A percentile compares a stretch with the other conserved stretches of the same genome.
Conservation (phyloP, 2,113 vertebrate genomes). For the Carassius auratus region DNA sequence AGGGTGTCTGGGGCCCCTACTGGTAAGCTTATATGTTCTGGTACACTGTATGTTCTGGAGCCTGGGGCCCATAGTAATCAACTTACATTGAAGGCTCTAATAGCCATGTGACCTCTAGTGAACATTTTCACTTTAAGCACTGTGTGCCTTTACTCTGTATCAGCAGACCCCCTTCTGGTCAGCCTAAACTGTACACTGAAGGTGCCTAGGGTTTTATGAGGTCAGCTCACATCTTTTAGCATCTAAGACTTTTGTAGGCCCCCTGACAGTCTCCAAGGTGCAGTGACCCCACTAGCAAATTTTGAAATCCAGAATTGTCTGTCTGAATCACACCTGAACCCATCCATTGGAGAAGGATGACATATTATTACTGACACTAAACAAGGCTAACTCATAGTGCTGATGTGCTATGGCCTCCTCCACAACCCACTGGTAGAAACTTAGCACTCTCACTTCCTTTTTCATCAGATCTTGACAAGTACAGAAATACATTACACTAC, state of each 20-base stretch:
- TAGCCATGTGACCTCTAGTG: neutral
- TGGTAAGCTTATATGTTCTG: neutral
- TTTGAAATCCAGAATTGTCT: neutral
- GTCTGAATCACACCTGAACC: neutral
- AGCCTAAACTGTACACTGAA: neutral
- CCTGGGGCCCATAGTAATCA: neutral
- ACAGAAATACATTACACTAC: neutral
- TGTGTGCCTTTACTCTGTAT: neutral
- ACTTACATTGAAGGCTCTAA: neutral
- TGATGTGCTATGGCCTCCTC: constrained; percentile 1
- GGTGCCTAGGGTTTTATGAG: too few relatives aligned
- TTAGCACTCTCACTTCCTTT: constrained; percentile 5
- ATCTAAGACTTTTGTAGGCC: too few relatives aligned
- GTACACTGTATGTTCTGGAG: neutral
- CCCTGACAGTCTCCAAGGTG: too few relatives aligned
- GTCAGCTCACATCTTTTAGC: too few relatives aligned
- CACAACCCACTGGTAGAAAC: constrained; percentile 24
- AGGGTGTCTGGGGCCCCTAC: neutral
- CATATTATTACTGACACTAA: constrained; percentile 40
- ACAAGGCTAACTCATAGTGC: constrained; percentile 35
- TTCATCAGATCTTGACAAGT: constrained; percentile 8
- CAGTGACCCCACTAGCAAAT: neutral
- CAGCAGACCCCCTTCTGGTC: too few relatives aligned
- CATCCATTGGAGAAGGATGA: neutral
- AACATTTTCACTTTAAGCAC: neutral